A percentile compares a stretch with the other conserved stretches of the same genome.
These are phyloP conservation scores for Umimayanthus kanabou DNA, from an alignment of 92 coral and sea anemone genomes.

Conservation along the genomic window DNA sequence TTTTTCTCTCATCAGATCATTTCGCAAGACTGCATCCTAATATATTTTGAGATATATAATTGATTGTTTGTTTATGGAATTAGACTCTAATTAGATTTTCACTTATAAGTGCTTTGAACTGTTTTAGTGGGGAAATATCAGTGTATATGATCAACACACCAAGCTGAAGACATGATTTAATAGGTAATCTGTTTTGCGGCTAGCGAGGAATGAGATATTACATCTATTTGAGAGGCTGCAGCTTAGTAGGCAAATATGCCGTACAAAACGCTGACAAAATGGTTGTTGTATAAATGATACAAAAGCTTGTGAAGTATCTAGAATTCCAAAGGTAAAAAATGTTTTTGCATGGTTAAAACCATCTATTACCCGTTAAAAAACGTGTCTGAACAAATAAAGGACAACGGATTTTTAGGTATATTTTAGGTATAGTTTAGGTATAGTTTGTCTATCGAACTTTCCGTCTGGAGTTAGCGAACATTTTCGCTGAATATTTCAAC, in stretches of 20 bases:
- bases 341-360: too few relatives aligned
- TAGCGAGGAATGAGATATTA: neutral
- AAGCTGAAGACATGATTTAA: slow-evolving; percentile 11
- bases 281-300: neutral
- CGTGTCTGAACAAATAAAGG: too few relatives aligned
- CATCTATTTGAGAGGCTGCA: neutral
- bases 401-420: too few relatives aligned
- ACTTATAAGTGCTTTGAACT: slow-evolving; percentile 39
- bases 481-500: too few relatives aligned
- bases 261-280: neutral
- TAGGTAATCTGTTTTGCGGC: slow-evolving; percentile 4
- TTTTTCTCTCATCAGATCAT: slow-evolving; percentile 10
- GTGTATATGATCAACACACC: slow-evolving; percentile 15
- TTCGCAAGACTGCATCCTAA: neutral
- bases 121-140: slow-evolving; percentile 21
- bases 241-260: neutral
- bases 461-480: too few relatives aligned
- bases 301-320: neutral
- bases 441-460: too few relatives aligned
- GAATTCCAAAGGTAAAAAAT: too few relatives aligned
- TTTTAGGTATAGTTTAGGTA: too few relatives aligned
- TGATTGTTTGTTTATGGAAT: slow-evolving; percentile 24
- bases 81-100: slow-evolving; percentile 38
- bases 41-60: slow-evolving; percentile 18
- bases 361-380: too few relatives aligned